These are phyloP conservation scores for Clepsis dumicolana DNA, from an alignment of 2,888 invertebrate genomes.

Conservation along the genomic window DNA sequence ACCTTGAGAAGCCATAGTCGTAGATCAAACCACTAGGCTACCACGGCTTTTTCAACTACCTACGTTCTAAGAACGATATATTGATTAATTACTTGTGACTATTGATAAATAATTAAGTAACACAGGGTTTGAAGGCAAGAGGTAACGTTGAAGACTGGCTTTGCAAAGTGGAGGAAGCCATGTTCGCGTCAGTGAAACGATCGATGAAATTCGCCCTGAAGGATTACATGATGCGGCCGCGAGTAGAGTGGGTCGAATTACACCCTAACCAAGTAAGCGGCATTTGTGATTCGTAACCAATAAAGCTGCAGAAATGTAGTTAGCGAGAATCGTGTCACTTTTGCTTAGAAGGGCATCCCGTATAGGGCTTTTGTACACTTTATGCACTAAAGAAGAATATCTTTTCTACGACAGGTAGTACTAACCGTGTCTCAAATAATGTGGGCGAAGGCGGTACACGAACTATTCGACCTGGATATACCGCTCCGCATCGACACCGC, in stretches of 20 bases:
- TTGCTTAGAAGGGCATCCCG: too few relatives aligned
- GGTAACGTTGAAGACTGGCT: slow-evolving; percentile 98
- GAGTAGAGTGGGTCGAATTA: slow-evolving; percentile 90
- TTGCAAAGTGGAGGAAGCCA: slow-evolving; percentile 95
- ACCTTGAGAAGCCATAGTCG: too few relatives aligned
- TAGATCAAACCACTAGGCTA: too few relatives aligned
- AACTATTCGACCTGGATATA: slow-evolving; percentile 87
- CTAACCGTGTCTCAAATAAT: slow-evolving; percentile 95
- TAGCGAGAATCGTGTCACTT: too few relatives aligned
- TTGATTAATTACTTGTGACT: slow-evolving; percentile 35
- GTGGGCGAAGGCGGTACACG: slow-evolving; percentile 94
- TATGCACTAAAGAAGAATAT: neutral
- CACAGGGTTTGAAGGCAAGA: slow-evolving; percentile 92
- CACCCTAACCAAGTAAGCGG: slow-evolving; percentile 90
- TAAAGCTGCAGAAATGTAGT: too few relatives aligned
- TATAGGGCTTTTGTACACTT: neutral
- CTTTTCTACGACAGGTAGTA: slow-evolving; percentile 86
- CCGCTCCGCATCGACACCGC: slow-evolving; percentile 82
- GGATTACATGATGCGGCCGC: slow-evolving; percentile 88
- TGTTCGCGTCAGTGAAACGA: slow-evolving; percentile 92
- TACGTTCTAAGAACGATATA: too few relatives aligned
- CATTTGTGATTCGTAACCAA: neutral
- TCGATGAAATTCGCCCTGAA: slow-evolving; percentile 91
- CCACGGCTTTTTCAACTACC: too few relatives aligned
- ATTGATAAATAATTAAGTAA: neutral